A percentile compares a stretch with the other conserved stretches of the same genome.
phyloP scores from a whole-genome alignment of 2,113 vertebrate genomes.

The Malurus melanocephalus region DNA sequence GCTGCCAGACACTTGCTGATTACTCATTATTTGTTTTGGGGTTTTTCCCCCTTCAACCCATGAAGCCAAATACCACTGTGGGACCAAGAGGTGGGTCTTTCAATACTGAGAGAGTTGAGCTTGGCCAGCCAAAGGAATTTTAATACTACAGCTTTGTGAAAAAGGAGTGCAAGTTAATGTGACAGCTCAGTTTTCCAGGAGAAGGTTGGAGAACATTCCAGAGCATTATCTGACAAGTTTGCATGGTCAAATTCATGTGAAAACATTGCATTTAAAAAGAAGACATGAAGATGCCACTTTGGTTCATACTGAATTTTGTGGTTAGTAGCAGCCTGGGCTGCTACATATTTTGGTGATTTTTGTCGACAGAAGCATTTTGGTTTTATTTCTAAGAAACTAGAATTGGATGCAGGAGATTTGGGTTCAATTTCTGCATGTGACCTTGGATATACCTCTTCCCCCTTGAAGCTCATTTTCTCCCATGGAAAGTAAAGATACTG shows the following conservation, averaged over 20 bases:
- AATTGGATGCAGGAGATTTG: neutral
- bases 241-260: neutral
- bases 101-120: neutral
- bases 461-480: neutral
- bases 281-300: neutral
- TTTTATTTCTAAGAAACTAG: neutral
- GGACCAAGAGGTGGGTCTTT: neutral
- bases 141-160: neutral
- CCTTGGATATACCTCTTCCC: neutral
- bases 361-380: neutral
- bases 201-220: neutral
- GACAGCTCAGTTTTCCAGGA: neutral
- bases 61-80: neutral
- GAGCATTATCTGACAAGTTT: neutral
- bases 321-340: neutral
- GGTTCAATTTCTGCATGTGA: neutral
- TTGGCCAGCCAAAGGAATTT: neutral
- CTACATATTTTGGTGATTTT: neutral
- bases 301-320: neutral
- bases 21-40: accelerated
- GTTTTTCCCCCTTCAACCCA: accelerated
- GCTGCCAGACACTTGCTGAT: neutral
- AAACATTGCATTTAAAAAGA: neutral
- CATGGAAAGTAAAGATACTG: neutral
- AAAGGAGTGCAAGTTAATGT: neutral